Evolutionary conservation across 2,797 vertebrate species (phyloP).

Genomic region (Argentina silus): DNA sequence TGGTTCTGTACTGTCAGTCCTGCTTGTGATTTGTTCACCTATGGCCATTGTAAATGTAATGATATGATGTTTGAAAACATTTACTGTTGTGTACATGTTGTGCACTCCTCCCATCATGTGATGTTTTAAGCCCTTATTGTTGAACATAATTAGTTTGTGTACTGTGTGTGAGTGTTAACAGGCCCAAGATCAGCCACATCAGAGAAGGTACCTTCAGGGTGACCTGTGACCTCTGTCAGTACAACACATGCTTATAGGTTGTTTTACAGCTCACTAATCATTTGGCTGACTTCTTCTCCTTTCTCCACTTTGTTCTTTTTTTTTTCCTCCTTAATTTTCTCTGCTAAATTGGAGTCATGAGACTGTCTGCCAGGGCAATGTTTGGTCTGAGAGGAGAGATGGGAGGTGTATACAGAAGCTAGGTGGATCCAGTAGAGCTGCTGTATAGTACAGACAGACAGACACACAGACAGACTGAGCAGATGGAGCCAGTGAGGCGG

Average conservation of each 20-base stretch:
- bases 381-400: not conserved
- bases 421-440: not conserved
- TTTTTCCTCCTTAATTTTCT: not conserved
- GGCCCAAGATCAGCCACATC: too few species aligned
- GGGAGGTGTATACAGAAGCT: not conserved
- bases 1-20: not conserved
- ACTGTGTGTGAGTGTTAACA: too few species aligned
- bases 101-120: too few species aligned
- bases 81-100: too few species aligned
- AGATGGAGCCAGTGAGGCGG: not conserved
- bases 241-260: not conserved
- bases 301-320: not conserved
- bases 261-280: not conserved
- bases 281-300: not conserved
- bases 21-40: too few species aligned
- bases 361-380: not conserved
- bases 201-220: too few species aligned
- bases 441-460: not conserved
- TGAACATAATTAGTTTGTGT: too few species aligned
- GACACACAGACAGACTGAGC: not conserved
- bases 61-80: too few species aligned
- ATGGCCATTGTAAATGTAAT: too few species aligned
- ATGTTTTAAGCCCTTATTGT: too few species aligned
- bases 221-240: too few species aligned
- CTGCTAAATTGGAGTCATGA: conserved; percentile 5